phyloP scores from a whole-genome alignment of 2,113 vertebrate genomes.

The Cephalopterus ornatus region DNA sequence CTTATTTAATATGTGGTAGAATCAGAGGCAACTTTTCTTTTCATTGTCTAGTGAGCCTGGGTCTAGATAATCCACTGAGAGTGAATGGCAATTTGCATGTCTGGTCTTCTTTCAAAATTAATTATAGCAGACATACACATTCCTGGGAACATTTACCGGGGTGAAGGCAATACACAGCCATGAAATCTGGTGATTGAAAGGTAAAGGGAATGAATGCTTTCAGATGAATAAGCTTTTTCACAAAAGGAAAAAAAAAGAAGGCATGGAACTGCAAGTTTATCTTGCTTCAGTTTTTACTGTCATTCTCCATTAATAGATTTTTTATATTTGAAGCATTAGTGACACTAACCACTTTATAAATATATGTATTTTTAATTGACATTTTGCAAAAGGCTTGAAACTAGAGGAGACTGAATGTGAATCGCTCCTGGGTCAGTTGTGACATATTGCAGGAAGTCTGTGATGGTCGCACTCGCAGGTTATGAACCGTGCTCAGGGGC shows the following conservation, averaged over 20 bases:
- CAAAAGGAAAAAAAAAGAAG: no score
- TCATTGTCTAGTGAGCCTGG: background rate
- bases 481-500: background rate
- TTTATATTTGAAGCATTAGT: background rate
- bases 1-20: background rate
- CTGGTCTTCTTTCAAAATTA: conserved; percentile 48
- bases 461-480: background rate
- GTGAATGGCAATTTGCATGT: background rate
- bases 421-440: background rate
- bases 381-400: background rate
- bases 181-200: conserved; percentile 20
- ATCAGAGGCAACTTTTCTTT: background rate
- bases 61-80: background rate
- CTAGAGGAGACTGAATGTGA: background rate
- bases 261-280: background rate
- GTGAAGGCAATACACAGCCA: background rate
- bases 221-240: background rate
- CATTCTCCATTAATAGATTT: background rate
- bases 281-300: background rate
- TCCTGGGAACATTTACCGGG: background rate
- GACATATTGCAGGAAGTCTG: background rate
- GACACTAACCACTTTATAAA: background rate
- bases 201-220: background rate
- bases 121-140: background rate
- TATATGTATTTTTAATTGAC: background rate